Base-by-base conservation (phyloP, 2,113 vertebrate species). In the Petromus typicus region DNA sequence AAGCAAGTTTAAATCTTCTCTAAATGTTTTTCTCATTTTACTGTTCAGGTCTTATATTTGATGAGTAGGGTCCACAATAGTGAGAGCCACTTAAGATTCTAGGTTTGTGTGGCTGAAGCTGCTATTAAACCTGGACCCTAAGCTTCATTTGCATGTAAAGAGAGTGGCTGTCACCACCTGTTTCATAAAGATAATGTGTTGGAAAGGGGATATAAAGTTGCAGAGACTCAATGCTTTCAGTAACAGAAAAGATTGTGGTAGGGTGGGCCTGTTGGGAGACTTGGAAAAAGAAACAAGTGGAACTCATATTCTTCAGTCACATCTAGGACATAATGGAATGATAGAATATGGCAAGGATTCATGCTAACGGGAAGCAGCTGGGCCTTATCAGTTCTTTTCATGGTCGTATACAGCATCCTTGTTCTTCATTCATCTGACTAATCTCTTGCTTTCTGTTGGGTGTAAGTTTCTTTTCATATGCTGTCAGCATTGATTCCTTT, bases 331-430 rank as follows among this genome's bases (percentile, higher is more conserved):
- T 97, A 97, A 97, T 98, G 97, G 97, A 92, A 98, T 96, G 96
- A 96, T 96, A 96, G 97, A 96, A 95, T 95, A 97, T 96, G 96
- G 97, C 98, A 97, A 95, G 90, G 97, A 95, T 97, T 97, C 96
- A 71, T 98, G 96, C 97, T 98, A 96, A 98, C 97, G 91, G 97
- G 97, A 94, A 97, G 98, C 97, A 98, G 98, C 98, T 98, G 98
- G 97, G 92, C 78, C 97, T 98, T 98, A 97, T 97, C 98, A 96
- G 97, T 95, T 98, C 98, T 97, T 97, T 97, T 96, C 93, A 82
- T 96, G 97, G 96, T 96, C 94, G 97, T 95, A 97, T 94, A 96
- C 97, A 96, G 92, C 94, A 84, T 96, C 98, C 96, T 95, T 97
- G 96, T 96, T 97, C 96, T 94, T 97, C 96, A 97, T 97, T 98